Evolutionary conservation across 2,888 invertebrate species (phyloP), one percentile per base, ranked within the genome.

Genomic region (Hyppa rectilinea): DNA sequence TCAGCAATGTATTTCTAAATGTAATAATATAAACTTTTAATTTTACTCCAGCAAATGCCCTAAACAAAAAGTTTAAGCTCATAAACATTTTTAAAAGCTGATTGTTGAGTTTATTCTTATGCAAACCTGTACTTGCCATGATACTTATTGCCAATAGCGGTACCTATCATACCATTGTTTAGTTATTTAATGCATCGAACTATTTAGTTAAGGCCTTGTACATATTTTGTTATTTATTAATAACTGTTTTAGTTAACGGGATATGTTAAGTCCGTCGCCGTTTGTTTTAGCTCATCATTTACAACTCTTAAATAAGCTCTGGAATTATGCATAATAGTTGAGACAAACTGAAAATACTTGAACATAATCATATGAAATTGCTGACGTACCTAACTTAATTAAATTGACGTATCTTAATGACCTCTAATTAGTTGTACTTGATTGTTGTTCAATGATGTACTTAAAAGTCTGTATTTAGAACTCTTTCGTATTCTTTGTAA

Each of bases 221-320:
- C 79, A 85, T 85, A 84, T 66, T 78, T 84, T 85, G 83, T 85
- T 84, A 85, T 84, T 84, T 85, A 84, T 85, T 82, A 77, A 81
- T 85, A 72, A 80, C 81, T 71, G 75, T 79, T 73, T 69, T 71
- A 67, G 23, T 56, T 53, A 76, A 34, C 55, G 68, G 52, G 52
- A 52, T 72, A 65, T 60, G 52, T 71, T 65, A 59, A 62, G 29
- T 55, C 60, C 34, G 52, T 59, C 43, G 23, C 64, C 66, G 73
- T 74, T 81, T 75, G 69, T 75, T 29, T 47, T 75, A 26, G 38
- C 38, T 34, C 26, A 36, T 62, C 38, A 40, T 49, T 43, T 12
- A 31, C 50, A 14, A 55, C 3, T 40, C 38, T 26, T 20, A 45
- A 60, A 45, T 52, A 59, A 53, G 17, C 34, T 38, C 53, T 63